phyloP scores from a whole-genome alignment of 2,888 invertebrate species.

The Elegia similella region DNA sequence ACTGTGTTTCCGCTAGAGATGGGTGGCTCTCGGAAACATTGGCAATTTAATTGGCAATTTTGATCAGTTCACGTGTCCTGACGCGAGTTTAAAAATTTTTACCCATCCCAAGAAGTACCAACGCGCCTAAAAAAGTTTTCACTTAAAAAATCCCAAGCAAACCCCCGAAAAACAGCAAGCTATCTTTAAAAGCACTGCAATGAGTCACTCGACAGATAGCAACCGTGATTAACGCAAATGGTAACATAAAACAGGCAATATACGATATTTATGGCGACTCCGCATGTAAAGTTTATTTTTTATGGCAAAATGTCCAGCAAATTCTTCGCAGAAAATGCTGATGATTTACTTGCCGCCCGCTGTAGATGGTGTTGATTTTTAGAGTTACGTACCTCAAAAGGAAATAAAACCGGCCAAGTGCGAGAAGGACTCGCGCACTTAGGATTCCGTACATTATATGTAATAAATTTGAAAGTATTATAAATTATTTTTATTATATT shows the following conservation, averaged over 20 bases:
- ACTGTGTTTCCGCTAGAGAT: not conserved
- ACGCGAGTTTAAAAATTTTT: not conserved
- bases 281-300: conserved; percentile 16
- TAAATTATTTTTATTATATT: no score
- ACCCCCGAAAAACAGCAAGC: not conserved
- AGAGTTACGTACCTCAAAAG: no score
- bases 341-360: not conserved
- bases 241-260: conserved; percentile 34
- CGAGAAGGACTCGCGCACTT: no score
- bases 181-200: conserved; percentile 16
- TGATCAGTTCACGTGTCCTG: no score
- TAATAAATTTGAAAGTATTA: no score
- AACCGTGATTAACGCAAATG: conserved; percentile 37
- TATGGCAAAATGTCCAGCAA: not conserved
- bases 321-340: not conserved
- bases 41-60: no score
- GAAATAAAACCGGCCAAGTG: no score
- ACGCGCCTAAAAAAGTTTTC: no score
- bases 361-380: not conserved
- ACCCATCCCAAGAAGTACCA: no score
- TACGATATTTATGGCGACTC: conserved; percentile 31
- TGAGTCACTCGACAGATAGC: conserved; percentile 26
- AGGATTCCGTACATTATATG: no score
- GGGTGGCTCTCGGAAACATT: not conserved
- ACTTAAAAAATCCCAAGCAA: no score